Evolutionary conservation across 2,113 vertebrate genomes (phyloP).

Genomic region (Oreochromis aureus): DNA sequence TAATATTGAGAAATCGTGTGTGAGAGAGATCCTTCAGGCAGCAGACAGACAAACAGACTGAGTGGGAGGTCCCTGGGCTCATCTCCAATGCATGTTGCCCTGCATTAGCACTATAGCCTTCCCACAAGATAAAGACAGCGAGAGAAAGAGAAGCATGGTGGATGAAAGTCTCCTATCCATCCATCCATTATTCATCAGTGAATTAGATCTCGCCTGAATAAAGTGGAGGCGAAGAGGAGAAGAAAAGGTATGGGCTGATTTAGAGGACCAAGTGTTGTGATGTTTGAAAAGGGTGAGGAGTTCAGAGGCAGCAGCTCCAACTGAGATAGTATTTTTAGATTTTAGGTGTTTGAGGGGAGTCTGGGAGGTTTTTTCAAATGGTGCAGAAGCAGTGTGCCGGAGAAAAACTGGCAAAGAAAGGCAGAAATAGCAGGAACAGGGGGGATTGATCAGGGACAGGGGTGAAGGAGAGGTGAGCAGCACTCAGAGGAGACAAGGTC

Average conservation of each 20-base stretch:
- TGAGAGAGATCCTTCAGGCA: constrained; percentile 40
- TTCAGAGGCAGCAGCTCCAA: constrained; percentile 16
- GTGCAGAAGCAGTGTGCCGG: neutral
- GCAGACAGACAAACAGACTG: constrained; percentile 77
- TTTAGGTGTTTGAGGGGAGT: neutral
- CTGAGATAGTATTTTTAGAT: constrained; percentile 20
- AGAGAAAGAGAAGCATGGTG: constrained; percentile 48
- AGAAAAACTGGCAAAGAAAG: neutral
- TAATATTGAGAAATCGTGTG: neutral
- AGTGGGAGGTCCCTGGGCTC: constrained; percentile 78
- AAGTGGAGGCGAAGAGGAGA: constrained; percentile 10
- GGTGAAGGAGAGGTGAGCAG: constrained; percentile 36
- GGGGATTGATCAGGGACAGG: neutral
- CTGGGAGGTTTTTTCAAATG: neutral
- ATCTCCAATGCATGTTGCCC: constrained; percentile 70
- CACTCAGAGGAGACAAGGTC: constrained; percentile 24
- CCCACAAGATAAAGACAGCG: constrained; percentile 35
- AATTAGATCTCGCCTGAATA: constrained; percentile 71
- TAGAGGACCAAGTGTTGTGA: constrained; percentile 3
- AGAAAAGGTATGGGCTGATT: neutral
- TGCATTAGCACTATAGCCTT: constrained; percentile 65
- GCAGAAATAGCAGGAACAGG: neutral
- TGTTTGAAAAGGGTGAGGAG: constrained; percentile 8
- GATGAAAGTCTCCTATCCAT: constrained; percentile 66
- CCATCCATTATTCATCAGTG: constrained; percentile 77